Evolutionary conservation across 2,888 invertebrate species (phyloP).

Genomic region (Brachylomia viminalis): DNA sequence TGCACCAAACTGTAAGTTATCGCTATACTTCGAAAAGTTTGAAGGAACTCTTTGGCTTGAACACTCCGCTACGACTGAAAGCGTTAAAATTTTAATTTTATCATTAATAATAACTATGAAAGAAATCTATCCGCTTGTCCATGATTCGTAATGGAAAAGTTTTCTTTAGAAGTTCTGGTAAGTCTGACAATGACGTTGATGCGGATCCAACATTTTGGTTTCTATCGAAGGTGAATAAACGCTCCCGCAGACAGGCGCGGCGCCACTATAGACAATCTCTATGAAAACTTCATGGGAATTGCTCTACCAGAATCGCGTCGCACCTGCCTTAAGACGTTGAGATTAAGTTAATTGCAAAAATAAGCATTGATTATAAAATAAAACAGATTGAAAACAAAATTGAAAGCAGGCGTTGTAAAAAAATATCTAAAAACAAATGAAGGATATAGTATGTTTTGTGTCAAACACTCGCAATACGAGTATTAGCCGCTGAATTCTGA

Average conservation of each 20-base stretch:
- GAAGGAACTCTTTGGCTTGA: constrained; percentile 78
- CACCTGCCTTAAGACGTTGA: too few relatives aligned
- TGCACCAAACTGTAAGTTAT: constrained; percentile 76
- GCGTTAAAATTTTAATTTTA: constrained; percentile 76
- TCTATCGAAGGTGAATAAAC: background rate
- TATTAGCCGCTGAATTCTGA: too few relatives aligned
- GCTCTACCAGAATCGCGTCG: too few relatives aligned
- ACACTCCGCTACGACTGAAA: constrained; percentile 73
- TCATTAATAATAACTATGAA: constrained; percentile 69
- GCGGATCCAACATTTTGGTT: constrained; percentile 23
- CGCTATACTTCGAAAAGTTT: constrained; percentile 81
- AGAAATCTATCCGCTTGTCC: constrained; percentile 56
- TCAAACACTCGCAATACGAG: background rate
- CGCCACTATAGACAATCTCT: too few relatives aligned
- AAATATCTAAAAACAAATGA: background rate
- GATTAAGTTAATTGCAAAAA: background rate
- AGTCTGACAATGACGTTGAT: constrained; percentile 37
- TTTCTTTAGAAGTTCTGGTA: constrained; percentile 23
- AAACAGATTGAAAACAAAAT: background rate
- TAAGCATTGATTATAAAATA: background rate
- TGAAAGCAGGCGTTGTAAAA: background rate
- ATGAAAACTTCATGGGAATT: too few relatives aligned
- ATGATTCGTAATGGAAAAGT: constrained; percentile 56
- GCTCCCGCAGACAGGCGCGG: too few relatives aligned
- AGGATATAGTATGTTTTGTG: background rate